These are phyloP conservation scores for Thaumetopoea pityocampa DNA, from an alignment of 1,140 invertebrate genomes.

Conservation along the genomic window DNA sequence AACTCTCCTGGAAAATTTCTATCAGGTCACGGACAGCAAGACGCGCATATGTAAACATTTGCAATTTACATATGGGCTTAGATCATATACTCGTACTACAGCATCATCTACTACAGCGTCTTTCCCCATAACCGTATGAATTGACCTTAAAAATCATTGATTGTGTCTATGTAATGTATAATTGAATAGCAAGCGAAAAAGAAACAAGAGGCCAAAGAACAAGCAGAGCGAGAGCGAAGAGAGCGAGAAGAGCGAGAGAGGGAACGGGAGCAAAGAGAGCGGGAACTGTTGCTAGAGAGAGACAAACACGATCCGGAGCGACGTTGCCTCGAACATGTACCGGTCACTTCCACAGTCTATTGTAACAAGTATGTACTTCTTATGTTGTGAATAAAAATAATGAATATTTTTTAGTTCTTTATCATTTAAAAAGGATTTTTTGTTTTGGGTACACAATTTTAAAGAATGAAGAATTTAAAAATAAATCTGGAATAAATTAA, in stretches of 20 bases:
- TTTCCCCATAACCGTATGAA: not conserved
- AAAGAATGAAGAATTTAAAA: no score
- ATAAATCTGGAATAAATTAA: no score
- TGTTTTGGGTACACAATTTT: no score
- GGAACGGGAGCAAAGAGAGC: conserved; percentile 39
- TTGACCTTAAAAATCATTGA: not conserved
- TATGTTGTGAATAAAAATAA: not conserved
- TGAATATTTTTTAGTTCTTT: conserved; percentile 4
- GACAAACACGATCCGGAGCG: conserved; percentile 32
- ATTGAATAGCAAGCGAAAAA: conserved; percentile 64
- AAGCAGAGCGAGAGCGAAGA: conserved; percentile 57
- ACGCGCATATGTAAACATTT: no score
- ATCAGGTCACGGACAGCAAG: no score
- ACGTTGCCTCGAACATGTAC: conserved; percentile 26
- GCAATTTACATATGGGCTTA: no score
- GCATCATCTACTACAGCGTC: no score
- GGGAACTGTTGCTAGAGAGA: conserved; percentile 28
- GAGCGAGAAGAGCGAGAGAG: conserved; percentile 54
- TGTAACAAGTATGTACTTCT: conserved; percentile 28
- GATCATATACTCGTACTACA: no score
- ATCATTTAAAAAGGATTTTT: conserved; percentile 2
- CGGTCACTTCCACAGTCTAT: conserved; percentile 30
- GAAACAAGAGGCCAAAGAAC: conserved; percentile 65
- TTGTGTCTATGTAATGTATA: conserved; percentile 10
- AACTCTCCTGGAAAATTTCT: no score